These are phyloP conservation scores for Ciconia stormi DNA, from an alignment of 2,113 vertebrate genomes.

Conservation along the genomic window DNA sequence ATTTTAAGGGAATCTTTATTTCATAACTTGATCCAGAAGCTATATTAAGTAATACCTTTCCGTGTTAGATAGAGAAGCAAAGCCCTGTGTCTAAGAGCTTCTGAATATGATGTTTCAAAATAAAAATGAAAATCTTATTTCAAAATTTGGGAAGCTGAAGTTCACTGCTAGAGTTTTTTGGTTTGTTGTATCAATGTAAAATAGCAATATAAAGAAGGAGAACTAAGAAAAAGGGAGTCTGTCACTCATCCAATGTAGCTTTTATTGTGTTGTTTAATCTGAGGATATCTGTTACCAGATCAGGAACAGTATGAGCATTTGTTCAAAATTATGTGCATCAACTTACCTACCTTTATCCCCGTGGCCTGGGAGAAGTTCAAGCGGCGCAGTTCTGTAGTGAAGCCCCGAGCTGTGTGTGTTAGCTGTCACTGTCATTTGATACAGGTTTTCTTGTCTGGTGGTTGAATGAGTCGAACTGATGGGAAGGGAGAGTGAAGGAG, in stretches of 20 bases:
- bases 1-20: background rate
- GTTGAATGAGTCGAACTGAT: background rate
- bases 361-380: background rate
- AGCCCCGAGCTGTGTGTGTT: background rate
- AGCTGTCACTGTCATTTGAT: background rate
- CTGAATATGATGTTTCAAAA: background rate
- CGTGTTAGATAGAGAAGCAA: background rate
- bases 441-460: background rate
- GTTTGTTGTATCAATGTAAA: background rate
- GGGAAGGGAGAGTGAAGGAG: background rate
- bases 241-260: background rate
- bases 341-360: background rate
- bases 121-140: background rate
- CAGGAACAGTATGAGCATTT: background rate
- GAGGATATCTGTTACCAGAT: background rate
- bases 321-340: background rate
- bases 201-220: background rate
- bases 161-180: background rate
- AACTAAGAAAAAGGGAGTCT: background rate
- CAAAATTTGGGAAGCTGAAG: background rate
- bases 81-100: background rate
- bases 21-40: background rate
- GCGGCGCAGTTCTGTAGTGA: background rate
- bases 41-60: background rate
- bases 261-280: background rate